Evolutionary conservation across 2,797 vertebrate genomes (phyloP).

Genomic region (Phyllotis vaccarum): DNA sequence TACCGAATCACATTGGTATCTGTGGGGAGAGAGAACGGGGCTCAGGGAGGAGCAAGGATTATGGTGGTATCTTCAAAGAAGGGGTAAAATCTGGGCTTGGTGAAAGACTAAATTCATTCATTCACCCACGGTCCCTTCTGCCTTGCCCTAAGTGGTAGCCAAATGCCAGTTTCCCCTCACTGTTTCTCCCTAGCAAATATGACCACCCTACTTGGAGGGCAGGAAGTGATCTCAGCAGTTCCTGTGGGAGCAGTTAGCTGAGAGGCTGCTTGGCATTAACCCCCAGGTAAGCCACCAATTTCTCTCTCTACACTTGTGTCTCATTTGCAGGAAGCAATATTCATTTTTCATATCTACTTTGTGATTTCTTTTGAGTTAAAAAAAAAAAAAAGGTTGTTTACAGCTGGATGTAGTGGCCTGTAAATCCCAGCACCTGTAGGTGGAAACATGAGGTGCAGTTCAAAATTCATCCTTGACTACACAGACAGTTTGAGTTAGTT

Average conservation of each 20-base stretch:
- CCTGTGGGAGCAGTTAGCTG: background rate
- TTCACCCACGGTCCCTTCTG: background rate
- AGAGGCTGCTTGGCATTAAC: background rate
- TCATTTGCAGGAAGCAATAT: background rate
- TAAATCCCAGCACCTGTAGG: background rate
- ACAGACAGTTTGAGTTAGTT: background rate
- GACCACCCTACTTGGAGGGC: background rate
- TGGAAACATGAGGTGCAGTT: background rate
- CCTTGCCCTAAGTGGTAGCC: background rate
- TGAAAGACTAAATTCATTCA: background rate
- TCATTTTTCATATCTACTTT: background rate
- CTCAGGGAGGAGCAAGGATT: background rate
- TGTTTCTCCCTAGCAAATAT: background rate
- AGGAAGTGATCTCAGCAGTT: background rate
- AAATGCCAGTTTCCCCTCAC: background rate
- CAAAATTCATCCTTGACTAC: background rate
- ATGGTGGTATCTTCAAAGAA: background rate
- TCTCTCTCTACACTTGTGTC: background rate
- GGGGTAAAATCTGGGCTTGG: too few species aligned
- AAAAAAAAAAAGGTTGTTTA: background rate
- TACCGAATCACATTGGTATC: conserved; percentile 99
- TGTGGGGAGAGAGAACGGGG: conserved; percentile 85
- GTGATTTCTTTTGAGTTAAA: background rate
- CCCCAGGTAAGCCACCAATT: background rate
- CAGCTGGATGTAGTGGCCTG: background rate